phyloP scores from a whole-genome alignment of 2,888 invertebrate genomes.

The Megamerina dolium region DNA sequence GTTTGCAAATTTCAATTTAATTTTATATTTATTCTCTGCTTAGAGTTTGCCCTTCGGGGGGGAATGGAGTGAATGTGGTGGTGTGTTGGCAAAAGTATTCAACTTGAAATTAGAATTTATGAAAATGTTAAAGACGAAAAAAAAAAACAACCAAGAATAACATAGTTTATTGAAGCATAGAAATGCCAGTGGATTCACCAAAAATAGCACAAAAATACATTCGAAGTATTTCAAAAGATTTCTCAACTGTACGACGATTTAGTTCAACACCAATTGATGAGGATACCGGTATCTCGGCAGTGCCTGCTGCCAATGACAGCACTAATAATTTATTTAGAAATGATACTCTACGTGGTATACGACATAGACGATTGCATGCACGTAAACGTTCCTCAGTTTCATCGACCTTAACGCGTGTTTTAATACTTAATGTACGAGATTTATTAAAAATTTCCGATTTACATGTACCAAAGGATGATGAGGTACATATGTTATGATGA shows the following conservation, averaged over 20 bases:
- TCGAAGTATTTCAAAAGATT: slow-evolving; percentile 38
- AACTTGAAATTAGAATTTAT: too few relatives aligned
- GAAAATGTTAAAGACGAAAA: too few relatives aligned
- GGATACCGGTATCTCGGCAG: slow-evolving; percentile 8
- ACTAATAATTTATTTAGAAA: slow-evolving; percentile 2
- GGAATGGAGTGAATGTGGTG: too few relatives aligned
- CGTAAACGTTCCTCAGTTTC: slow-evolving; percentile 45
- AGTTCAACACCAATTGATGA: slow-evolving; percentile 30
- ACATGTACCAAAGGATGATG: slow-evolving; percentile 22
- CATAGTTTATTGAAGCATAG: too few relatives aligned
- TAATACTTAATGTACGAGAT: slow-evolving; percentile 47
- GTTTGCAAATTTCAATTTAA: too few relatives aligned
- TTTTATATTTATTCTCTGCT: too few relatives aligned
- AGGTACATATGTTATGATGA: slow-evolving; percentile 24
- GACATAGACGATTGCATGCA: slow-evolving; percentile 24
- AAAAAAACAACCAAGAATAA: slow-evolving; percentile 2
- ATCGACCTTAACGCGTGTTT: slow-evolving; percentile 44
- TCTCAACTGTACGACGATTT: slow-evolving; percentile 37
- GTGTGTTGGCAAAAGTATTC: too few relatives aligned
- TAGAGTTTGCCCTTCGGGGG: too few relatives aligned
- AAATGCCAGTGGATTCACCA: slow-evolving; percentile 32
- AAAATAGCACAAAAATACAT: slow-evolving; percentile 32
- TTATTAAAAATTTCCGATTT: slow-evolving; percentile 36
- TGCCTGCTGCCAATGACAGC: slow-evolving; percentile 1
- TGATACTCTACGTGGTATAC: slow-evolving; percentile 30